Conservation (phyloP, 2,888 invertebrate genomes). For the Ariolimax columbianus region DNA sequence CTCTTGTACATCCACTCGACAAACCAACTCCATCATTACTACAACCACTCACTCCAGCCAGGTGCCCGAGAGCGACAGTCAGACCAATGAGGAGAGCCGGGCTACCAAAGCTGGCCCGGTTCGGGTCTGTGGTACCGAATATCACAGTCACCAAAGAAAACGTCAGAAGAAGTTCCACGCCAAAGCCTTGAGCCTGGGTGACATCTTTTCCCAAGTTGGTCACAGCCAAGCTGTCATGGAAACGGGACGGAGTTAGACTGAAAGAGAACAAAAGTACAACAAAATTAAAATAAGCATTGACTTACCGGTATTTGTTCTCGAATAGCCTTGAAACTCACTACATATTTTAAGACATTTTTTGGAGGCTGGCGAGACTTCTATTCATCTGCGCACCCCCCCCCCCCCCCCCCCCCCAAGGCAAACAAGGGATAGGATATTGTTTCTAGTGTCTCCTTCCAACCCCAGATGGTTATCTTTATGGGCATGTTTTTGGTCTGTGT, state of each 20-base stretch:
- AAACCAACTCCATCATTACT: background rate
- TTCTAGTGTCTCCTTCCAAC: no score
- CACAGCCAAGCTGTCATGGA: constrained; percentile 63
- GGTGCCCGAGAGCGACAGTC: constrained; percentile 90
- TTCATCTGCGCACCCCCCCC: no score
- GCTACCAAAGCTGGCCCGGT: constrained; percentile 88
- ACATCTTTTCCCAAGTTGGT: constrained; percentile 58
- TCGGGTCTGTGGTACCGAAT: constrained; percentile 88
- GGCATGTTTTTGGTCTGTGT: no score
- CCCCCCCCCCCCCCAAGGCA: no score
- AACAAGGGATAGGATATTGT: no score
- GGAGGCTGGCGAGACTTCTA: no score
- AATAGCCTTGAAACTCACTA: no score
- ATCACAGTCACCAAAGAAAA: constrained; percentile 91
- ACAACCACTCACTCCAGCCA: constrained; percentile 86
- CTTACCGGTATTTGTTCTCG: no score
- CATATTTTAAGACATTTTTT: no score
- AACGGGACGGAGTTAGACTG: constrained; percentile 60
- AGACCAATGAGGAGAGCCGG: constrained; percentile 93
- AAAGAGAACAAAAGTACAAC: background rate
- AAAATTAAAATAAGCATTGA: no score
- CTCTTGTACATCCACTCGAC: background rate
- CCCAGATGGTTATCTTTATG: no score
- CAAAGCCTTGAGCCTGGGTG: constrained; percentile 86
- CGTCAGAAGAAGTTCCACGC: constrained; percentile 91